Conservation (phyloP, 2,113 vertebrate genomes). For the Sphaerodactylus townsendi region DNA sequence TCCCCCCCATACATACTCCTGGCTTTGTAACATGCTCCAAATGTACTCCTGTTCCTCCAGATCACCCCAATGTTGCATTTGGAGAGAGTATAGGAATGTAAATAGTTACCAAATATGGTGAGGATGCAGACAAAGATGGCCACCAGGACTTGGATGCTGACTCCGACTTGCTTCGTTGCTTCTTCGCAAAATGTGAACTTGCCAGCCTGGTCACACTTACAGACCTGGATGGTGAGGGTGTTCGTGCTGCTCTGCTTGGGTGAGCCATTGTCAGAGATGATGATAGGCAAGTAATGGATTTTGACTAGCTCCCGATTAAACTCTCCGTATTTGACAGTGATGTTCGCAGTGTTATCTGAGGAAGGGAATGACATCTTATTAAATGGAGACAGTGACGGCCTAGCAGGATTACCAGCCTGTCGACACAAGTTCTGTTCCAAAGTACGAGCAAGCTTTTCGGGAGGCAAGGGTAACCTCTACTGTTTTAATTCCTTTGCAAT, state of each 20-base stretch:
- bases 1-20: too few relatives aligned
- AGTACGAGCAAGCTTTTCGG: background rate
- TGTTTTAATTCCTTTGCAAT: background rate
- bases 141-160: conserved; percentile 86
- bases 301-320: conserved; percentile 83
- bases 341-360: conserved; percentile 87
- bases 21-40: background rate
- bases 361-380: conserved; percentile 20
- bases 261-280: conserved; percentile 84
- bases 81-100: background rate
- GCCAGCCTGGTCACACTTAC: conserved; percentile 81
- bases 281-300: conserved; percentile 81
- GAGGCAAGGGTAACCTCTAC: background rate
- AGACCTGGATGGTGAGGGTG: conserved; percentile 79
- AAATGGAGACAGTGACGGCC: background rate
- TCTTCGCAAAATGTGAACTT: conserved; percentile 79
- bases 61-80: background rate
- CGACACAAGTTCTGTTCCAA: background rate
- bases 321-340: conserved; percentile 83
- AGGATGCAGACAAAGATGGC: conserved; percentile 86
- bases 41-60: too few relatives aligned
- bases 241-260: conserved; percentile 79
- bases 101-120: conserved; percentile 78
- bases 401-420: background rate
- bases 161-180: conserved; percentile 62